These are phyloP conservation scores for Alcedo quadribrachys DNA, from an alignment of 2,797 vertebrate species.

Conservation along the genomic window DNA sequence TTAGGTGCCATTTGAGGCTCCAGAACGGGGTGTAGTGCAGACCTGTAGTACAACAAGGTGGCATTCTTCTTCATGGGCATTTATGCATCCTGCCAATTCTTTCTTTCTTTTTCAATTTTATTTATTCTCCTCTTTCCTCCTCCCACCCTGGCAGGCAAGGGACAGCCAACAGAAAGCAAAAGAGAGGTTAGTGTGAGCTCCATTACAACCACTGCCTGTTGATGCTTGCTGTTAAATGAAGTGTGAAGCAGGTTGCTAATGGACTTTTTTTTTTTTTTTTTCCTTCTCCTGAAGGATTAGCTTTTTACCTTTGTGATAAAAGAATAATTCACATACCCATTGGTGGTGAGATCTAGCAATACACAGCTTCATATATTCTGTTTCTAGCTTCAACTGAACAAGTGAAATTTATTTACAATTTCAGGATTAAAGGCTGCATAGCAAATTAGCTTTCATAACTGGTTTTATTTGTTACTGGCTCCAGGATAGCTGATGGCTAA, in stretches of 20 bases:
- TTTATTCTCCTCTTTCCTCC: not conserved
- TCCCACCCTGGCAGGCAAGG: not conserved
- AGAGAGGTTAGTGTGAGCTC: not conserved
- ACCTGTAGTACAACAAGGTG: not conserved
- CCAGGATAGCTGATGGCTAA: not conserved
- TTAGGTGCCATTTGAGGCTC: not conserved
- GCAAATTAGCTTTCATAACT: not conserved
- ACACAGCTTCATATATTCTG: not conserved
- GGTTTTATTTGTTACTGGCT: not conserved
- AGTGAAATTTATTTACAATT: not conserved
- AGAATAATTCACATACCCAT: not conserved
- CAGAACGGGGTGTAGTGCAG: not conserved
- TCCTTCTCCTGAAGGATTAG: not conserved
- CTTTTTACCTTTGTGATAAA: conserved; percentile 10
- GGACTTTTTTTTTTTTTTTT: not conserved
- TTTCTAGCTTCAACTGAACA: not conserved
- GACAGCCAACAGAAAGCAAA: not conserved
- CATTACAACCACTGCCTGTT: conserved; percentile 4
- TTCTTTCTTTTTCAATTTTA: not conserved
- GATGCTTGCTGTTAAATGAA: conserved; percentile 16
- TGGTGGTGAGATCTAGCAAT: not conserved
- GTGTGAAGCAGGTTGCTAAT: not conserved
- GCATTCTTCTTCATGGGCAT: not conserved
- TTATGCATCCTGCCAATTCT: not conserved
- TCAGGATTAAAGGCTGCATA: not conserved